Percentiles rank a stretch among this genome's conserved stretches.
Evolutionary conservation across 2,888 invertebrate species (phyloP).

Genomic region (Ptilodon capucinus): DNA sequence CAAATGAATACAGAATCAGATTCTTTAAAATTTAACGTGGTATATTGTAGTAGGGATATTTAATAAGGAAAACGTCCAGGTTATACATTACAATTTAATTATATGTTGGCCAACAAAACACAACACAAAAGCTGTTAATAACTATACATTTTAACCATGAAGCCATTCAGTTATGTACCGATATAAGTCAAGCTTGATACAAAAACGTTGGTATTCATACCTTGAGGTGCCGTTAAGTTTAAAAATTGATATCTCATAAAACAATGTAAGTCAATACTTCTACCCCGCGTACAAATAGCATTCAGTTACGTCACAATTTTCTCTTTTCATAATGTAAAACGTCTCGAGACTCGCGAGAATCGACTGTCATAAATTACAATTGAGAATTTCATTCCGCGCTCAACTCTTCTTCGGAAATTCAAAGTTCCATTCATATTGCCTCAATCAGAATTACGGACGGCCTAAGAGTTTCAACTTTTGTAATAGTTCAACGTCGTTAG

Average conservation of each 20-base stretch:
- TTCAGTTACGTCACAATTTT: conserved; percentile 9
- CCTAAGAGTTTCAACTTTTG: conserved; percentile 18
- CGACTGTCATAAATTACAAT: conserved; percentile 29
- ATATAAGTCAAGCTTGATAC: too few relatives aligned
- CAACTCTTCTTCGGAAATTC: conserved; percentile 29
- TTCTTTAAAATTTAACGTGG: too few relatives aligned
- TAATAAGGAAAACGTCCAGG: too few relatives aligned
- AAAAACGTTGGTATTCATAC: too few relatives aligned
- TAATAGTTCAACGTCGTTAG: conserved; percentile 18
- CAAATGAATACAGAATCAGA: too few relatives aligned
- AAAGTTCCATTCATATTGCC: conserved; percentile 35
- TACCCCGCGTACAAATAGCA: conserved; percentile 3
- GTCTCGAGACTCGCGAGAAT: conserved; percentile 15
- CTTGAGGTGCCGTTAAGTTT: neutral
- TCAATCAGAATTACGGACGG: conserved; percentile 32
- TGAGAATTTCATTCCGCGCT: conserved; percentile 21
- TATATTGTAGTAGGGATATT: too few relatives aligned
- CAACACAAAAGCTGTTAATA: too few relatives aligned
- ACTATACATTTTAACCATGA: too few relatives aligned
- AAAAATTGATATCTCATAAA: neutral
- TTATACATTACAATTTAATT: too few relatives aligned
- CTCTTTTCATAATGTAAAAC: conserved; percentile 11
- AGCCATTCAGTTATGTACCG: too few relatives aligned
- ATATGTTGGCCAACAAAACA: too few relatives aligned
- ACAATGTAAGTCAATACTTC: neutral